A percentile compares a stretch with the other conserved stretches of the same genome.
Conservation (phyloP, 2,113 vertebrate genomes). For the Gymnarchus niloticus region DNA sequence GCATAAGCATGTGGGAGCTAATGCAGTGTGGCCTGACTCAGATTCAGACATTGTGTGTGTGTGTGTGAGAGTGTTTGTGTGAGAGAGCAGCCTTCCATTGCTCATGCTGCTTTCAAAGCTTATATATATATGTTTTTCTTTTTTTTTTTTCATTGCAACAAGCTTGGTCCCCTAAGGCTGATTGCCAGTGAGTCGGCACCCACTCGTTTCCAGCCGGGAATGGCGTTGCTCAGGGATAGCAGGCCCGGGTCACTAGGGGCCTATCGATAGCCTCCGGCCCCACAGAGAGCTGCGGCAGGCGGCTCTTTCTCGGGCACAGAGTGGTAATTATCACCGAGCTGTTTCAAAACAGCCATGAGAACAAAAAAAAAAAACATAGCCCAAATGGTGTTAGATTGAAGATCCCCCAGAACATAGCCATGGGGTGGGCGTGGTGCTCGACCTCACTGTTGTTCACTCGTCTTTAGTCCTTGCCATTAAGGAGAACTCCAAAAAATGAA, state of each 20-base stretch:
- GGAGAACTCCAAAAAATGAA: slow-evolving; percentile 23
- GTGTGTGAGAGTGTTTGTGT: not conserved
- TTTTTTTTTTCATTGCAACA: slow-evolving; percentile 10
- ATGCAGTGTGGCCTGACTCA: slow-evolving; percentile 21
- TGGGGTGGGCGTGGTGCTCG: not conserved
- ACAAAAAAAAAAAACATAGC: not conserved
- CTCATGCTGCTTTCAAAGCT: not conserved
- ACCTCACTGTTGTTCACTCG: not conserved
- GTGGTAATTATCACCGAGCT: slow-evolving; percentile 17
- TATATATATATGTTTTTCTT: not conserved
- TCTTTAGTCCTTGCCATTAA: not conserved
- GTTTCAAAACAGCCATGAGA: slow-evolving; percentile 7
- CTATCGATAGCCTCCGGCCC: not conserved
- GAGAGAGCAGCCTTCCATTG: not conserved
- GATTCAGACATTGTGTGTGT: slow-evolving; percentile 25
- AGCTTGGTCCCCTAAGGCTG: slow-evolving; percentile 18
- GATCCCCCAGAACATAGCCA: not conserved
- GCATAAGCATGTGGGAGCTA: not conserved
- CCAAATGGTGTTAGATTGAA: not conserved
- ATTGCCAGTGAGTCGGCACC: slow-evolving; percentile 31
- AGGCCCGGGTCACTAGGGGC: not conserved
- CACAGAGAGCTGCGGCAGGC: not conserved
- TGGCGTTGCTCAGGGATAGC: not conserved
- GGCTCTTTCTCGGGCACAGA: slow-evolving; percentile 27
- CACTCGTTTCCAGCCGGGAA: not conserved